Evolutionary conservation across 2,888 invertebrate species (phyloP).

Genomic region (Callyntrura sp.): DNA sequence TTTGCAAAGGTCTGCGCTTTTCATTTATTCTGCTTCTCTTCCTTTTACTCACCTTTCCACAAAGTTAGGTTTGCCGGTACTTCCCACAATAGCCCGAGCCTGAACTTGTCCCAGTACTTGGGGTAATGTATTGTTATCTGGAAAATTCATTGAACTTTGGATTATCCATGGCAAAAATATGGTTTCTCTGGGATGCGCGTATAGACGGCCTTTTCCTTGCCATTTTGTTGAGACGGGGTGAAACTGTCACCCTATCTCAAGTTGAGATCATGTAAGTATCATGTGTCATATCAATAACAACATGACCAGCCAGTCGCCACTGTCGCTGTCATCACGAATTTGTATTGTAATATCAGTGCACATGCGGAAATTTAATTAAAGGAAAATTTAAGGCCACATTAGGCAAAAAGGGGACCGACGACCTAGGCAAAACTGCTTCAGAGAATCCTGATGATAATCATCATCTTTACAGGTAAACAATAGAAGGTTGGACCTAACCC

Average conservation of each 20-base stretch:
- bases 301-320: conserved; percentile 44
- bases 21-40: conserved; percentile 22
- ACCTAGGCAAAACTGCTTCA: neutral
- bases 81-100: conserved; percentile 16
- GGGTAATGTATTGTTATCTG: too few relatives aligned
- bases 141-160: conserved; percentile 3
- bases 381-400: conserved; percentile 7
- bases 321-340: conserved; percentile 36
- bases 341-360: conserved; percentile 16
- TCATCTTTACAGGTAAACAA: conserved; percentile 36
- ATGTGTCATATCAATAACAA: conserved; percentile 54
- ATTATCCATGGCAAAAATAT: neutral
- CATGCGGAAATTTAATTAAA: conserved; percentile 48
- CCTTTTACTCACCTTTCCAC: neutral
- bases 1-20: conserved; percentile 9
- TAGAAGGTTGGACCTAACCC: conserved; percentile 29
- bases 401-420: conserved; percentile 27
- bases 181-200: neutral
- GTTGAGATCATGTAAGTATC: conserved; percentile 10
- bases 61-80: conserved; percentile 34
- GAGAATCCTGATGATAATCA: neutral
- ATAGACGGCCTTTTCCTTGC: conserved; percentile 15
- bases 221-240: conserved; percentile 20
- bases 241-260: conserved; percentile 15
- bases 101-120: too few relatives aligned